phyloP scores from a whole-genome alignment of 2,888 invertebrate genomes.

The Harpalus rufipes region DNA sequence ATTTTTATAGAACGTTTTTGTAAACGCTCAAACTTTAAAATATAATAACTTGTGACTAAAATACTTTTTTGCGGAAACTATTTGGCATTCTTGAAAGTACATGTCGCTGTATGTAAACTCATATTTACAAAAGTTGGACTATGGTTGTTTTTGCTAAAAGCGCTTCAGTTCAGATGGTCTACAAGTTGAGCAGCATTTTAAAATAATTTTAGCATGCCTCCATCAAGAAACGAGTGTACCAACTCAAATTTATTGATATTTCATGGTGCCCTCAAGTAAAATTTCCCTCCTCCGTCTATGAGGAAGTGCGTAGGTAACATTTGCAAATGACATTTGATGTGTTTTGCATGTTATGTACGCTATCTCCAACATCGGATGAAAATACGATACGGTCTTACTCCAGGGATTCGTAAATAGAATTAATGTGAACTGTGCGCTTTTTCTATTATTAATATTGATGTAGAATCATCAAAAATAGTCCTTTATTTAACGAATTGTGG shows the following conservation, averaged over 20 bases:
- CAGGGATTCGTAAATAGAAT: background rate
- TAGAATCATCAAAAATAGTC: background rate
- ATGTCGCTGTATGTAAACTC: too few species aligned
- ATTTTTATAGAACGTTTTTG: too few species aligned
- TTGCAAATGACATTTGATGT: constrained; percentile 49
- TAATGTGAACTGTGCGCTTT: background rate
- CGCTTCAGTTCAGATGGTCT: too few species aligned
- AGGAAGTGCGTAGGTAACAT: background rate
- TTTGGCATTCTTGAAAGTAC: too few species aligned
- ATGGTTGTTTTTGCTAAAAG: too few species aligned
- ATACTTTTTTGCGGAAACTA: too few species aligned
- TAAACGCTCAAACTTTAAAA: too few species aligned
- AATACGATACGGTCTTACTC: constrained; percentile 18
- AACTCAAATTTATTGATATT: background rate
- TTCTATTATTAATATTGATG: constrained; percentile 33
- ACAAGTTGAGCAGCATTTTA: too few species aligned
- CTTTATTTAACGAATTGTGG: background rate
- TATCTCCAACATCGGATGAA: constrained; percentile 28
- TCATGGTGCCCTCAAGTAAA: background rate
- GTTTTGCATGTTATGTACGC: constrained; percentile 25
- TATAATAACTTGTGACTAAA: too few species aligned
- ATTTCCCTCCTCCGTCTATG: background rate
- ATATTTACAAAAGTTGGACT: too few species aligned
- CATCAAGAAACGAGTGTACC: too few species aligned
- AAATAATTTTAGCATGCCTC: too few species aligned